Evolutionary conservation across 2,113 vertebrate genomes (phyloP).

Genomic region (Ginglymostoma cirratum): DNA sequence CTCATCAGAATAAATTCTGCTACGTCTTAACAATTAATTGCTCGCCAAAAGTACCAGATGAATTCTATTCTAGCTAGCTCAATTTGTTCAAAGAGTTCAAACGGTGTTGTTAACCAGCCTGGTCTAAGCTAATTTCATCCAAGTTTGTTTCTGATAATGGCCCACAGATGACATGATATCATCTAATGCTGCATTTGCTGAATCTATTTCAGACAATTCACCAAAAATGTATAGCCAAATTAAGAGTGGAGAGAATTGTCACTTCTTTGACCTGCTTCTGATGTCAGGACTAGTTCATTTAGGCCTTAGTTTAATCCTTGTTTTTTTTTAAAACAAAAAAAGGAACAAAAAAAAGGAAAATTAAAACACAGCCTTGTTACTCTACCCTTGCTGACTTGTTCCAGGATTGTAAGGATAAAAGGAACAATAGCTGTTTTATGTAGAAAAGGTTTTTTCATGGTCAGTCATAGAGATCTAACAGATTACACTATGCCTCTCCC

Average conservation of each 20-base stretch:
- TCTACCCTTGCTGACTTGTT: constrained; percentile 45
- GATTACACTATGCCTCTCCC: constrained; percentile 56
- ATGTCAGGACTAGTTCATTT: background rate
- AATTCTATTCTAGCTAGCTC: background rate
- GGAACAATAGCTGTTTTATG: constrained; percentile 59
- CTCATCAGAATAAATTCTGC: background rate
- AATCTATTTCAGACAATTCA: background rate
- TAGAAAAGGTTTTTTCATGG: constrained; percentile 52
- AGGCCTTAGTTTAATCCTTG: background rate
- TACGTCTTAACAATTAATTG: background rate
- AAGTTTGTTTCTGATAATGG: background rate
- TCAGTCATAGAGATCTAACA: constrained; percentile 55
- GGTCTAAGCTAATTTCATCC: constrained; percentile 1
- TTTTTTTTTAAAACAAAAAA: background rate
- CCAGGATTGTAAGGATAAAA: constrained; percentile 52
- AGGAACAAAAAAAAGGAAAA: constrained; percentile 27
- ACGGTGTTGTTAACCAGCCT: background rate
- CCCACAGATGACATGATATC: background rate
- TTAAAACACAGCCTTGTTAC: constrained; percentile 20
- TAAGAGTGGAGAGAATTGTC: background rate
- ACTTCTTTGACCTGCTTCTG: background rate
- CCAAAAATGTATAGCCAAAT: background rate
- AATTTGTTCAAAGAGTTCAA: background rate
- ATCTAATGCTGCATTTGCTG: background rate
- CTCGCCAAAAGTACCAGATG: background rate